Evolutionary conservation across 2,113 vertebrate species (phyloP).

Genomic region (Gasterosteus nipponicus): DNA sequence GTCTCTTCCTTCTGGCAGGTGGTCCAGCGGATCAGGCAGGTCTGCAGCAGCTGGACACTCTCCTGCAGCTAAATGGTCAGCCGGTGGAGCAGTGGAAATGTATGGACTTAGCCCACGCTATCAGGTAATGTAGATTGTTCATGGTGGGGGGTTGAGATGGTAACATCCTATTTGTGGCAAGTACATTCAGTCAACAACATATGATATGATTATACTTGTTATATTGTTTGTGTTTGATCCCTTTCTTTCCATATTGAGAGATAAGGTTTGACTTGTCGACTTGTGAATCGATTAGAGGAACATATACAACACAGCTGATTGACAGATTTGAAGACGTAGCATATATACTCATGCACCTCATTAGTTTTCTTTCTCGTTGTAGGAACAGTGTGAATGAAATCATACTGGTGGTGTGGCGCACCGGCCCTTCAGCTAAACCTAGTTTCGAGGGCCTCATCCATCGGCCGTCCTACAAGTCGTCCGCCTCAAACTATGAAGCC

Average conservation of each 20-base stretch:
- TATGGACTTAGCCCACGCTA: constrained; percentile 92
- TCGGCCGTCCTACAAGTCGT: constrained; percentile 87
- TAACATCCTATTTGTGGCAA: not conserved
- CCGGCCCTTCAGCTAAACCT: constrained; percentile 86
- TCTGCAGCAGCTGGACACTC: constrained; percentile 90
- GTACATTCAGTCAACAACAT: not conserved
- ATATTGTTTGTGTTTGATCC: not conserved
- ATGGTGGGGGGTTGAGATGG: not conserved
- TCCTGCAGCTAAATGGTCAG: constrained; percentile 92
- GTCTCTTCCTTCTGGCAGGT: constrained; percentile 74
- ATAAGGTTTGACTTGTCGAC: too few relatives aligned
- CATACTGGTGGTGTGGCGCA: constrained; percentile 91
- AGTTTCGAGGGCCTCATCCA: constrained; percentile 86
- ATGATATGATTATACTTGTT: not conserved
- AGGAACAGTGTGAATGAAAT: constrained; percentile 92
- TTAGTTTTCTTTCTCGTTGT: constrained; percentile 14
- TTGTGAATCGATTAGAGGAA: not conserved
- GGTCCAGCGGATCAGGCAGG: constrained; percentile 93
- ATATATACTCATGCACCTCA: not conserved
- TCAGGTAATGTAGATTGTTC: constrained; percentile 80
- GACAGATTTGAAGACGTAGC: not conserved
- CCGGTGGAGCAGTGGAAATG: constrained; percentile 97
- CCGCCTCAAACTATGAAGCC: constrained; percentile 82
- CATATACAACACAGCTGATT: not conserved
- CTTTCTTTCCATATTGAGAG: not conserved